Evolutionary conservation across 64 coral and sea anemone genomes (phyloP), one percentile per base, ranked within the genome.

Genomic region (Acropora yongei): DNA sequence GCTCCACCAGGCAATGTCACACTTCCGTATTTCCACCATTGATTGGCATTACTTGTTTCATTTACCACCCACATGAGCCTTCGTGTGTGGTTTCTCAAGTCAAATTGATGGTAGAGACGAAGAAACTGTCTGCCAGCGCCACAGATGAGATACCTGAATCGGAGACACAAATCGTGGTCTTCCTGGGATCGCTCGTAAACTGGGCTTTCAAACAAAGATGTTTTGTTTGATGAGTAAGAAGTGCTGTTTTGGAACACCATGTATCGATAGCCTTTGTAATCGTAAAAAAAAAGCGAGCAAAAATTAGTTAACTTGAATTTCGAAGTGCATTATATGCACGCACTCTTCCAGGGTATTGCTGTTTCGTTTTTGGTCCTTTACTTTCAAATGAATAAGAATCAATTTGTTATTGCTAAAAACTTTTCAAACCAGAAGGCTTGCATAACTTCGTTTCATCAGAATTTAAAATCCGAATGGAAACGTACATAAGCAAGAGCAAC

Each of bases 31-130:
- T 73, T 86, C 90, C 90, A 92, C 1, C 16, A 60, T 3, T 49
- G 74, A 6, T 76, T 53, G 7, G 90, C 68, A 17, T 58, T 66
- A 53, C 44, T 76, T 40, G 80, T 75, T 20, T 92, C 81, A 48
- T 86, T 92, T 17, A 78, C 80, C 11, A 69, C 90, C 90, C 90
- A 92, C 16, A 92, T 75, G 3, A 92, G n/a, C 16, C 80, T 75
- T n/a, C 45, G 40, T 41, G 81, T 40, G 8, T 66, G 41, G 80
- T 86, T 78, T 39, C 19, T 75, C 53, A 66, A 19, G 6, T 84
- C 45, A 9, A 92, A 48, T 19, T 78, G 72, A 39, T 92, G 90
- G 42, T 63, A 92, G 8, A 92, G 41, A 44, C 80, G 90, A 67
- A 92, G 82, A 5, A 41, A 17, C 4, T 51, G 80, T 12, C 9